Evolutionary conservation across 53 echinoderm and acorn worm species (phyloP).

Genomic region (Actinopyga echinites): DNA sequence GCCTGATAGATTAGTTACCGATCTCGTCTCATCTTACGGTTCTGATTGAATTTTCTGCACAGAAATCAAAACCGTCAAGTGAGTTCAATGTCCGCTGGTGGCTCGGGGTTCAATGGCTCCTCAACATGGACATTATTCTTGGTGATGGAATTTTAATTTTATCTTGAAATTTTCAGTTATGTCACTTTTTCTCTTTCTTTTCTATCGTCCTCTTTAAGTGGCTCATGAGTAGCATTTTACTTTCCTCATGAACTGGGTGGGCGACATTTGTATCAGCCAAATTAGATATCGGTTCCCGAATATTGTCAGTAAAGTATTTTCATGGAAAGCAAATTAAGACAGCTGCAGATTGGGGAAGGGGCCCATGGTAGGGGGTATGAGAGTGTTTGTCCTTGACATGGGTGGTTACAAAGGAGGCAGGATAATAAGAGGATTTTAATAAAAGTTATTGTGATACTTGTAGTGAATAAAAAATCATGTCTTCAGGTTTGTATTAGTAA

Average conservation of each 20-base stretch:
- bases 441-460: background rate
- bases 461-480: too few relatives aligned
- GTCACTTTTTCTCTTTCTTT: background rate
- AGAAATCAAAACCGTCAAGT: conserved; percentile 43
- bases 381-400: conserved; percentile 1
- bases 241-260: conserved; percentile 16
- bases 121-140: conserved; percentile 27
- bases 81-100: conserved; percentile 39
- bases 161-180: conserved; percentile 6
- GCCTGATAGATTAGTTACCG: conserved; percentile 36
- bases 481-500: too few relatives aligned
- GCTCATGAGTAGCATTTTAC: conserved; percentile 33
- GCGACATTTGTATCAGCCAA: conserved; percentile 26
- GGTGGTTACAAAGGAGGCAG: conserved; percentile 8
- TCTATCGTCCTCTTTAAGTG: background rate
- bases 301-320: conserved; percentile 2
- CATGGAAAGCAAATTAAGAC: conserved; percentile 26
- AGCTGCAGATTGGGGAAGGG: conserved; percentile 25
- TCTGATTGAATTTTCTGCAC: conserved; percentile 44
- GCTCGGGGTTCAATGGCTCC: conserved; percentile 30
- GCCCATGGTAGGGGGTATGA: background rate
- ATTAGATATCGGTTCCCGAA: conserved; percentile 34
- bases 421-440: background rate
- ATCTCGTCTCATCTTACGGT: conserved; percentile 28
- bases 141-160: conserved; percentile 32